Conservation (phyloP, 2,797 vertebrate species). For the Schizothorax lantsangensis region DNA sequence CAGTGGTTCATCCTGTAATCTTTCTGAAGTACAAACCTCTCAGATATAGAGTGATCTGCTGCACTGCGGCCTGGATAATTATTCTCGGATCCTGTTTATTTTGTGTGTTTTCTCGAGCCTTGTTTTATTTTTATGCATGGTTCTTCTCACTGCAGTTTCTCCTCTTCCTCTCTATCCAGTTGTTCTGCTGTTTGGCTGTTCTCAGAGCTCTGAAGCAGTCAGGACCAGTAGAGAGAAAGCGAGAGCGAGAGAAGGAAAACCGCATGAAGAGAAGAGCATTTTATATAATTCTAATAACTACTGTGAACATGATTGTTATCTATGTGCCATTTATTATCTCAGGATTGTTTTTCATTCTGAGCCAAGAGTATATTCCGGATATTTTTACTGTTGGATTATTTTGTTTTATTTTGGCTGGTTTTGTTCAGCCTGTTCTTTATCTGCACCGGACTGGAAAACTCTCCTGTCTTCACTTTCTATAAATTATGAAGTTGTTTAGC, state of each 20-base stretch:
- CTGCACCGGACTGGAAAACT: neutral
- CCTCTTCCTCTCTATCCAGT: neutral
- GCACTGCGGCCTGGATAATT: neutral
- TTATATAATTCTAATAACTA: slow-evolving; percentile 59
- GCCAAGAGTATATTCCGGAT: neutral
- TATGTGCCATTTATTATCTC: neutral
- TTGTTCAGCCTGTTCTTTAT: slow-evolving; percentile 27
- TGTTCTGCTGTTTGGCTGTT: neutral
- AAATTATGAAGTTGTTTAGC: neutral
- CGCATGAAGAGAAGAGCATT: slow-evolving; percentile 62
- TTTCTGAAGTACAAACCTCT: slow-evolving; percentile 20
- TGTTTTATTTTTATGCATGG: neutral
- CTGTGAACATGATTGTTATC: slow-evolving; percentile 29
- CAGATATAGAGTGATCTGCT: slow-evolving; percentile 21
- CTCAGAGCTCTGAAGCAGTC: slow-evolving; percentile 18
- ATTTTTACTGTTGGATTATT: neutral
- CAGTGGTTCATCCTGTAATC: slow-evolving; percentile 8
- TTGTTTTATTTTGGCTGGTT: neutral
- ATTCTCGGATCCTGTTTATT: neutral
- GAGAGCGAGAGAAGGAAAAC: neutral
- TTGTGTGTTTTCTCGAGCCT: neutral
- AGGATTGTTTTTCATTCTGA: neutral
- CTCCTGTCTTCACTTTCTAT: neutral
- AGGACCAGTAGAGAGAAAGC: slow-evolving; percentile 6
- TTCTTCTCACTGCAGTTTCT: neutral